Percentiles rank a stretch among this genome's conserved stretches.
These are phyloP conservation scores for Periophthalmus modestus DNA, from an alignment of 2,113 vertebrate genomes.

Conservation along the genomic window DNA sequence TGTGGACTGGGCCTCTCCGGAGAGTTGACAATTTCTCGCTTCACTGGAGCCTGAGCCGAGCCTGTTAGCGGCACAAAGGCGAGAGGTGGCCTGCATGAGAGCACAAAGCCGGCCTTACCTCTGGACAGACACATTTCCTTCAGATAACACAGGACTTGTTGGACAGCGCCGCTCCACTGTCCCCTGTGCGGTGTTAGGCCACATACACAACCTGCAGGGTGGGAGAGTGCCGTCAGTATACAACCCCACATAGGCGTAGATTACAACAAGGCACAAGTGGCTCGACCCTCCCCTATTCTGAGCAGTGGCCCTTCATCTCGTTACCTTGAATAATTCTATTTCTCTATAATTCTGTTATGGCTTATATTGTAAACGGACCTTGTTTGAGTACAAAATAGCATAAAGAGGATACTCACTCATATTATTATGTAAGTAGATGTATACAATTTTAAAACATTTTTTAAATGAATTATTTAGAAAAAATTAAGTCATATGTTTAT, in stretches of 20 bases:
- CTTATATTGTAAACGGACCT: background rate
- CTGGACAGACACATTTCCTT: constrained; percentile 88
- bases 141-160: constrained; percentile 87
- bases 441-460: background rate
- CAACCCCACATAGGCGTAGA: constrained; percentile 10
- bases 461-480: background rate
- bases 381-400: background rate
- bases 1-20: constrained; percentile 91
- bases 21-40: constrained; percentile 99
- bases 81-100: constrained; percentile 91
- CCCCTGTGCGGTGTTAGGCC: constrained; percentile 63
- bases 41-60: constrained; percentile 96
- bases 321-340: background rate
- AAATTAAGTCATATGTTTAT: background rate
- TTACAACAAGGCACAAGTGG: constrained; percentile 2
- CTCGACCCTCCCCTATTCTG: constrained; percentile 4
- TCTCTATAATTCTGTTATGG: too few species aligned
- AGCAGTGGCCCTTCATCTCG: background rate
- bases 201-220: constrained; percentile 27
- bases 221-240: constrained; percentile 37
- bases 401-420: background rate
- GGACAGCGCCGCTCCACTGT: constrained; percentile 73
- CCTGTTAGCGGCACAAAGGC: constrained; percentile 98
- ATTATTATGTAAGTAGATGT: background rate
- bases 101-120: constrained; percentile 93